Conservation (phyloP, 2,797 vertebrate genomes). For the Urosaurus nigricauda region DNA sequence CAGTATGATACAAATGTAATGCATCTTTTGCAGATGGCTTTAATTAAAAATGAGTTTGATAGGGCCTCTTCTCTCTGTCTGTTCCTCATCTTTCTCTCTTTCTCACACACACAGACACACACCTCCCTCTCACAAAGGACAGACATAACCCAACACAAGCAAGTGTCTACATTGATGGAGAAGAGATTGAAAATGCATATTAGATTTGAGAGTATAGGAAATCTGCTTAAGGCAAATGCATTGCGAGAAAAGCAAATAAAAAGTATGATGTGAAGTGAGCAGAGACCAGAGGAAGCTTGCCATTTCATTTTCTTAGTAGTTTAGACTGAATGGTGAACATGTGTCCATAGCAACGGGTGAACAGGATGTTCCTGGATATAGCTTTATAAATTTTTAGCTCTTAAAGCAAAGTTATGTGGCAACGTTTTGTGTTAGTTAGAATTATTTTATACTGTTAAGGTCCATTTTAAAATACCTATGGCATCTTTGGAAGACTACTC, state of each 20-base stretch:
- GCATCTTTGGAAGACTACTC: neutral
- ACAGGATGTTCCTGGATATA: constrained; percentile 54
- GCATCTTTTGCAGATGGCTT: neutral
- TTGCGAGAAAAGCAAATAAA: neutral
- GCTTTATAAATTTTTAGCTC: constrained; percentile 40
- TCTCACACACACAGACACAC: neutral
- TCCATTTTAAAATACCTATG: neutral
- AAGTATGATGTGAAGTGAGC: neutral
- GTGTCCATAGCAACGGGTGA: constrained; percentile 66
- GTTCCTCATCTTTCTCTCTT: too few relatives aligned
- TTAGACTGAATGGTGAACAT: constrained; percentile 47
- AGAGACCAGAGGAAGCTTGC: neutral
- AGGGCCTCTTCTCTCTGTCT: neutral
- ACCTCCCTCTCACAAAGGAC: too few relatives aligned
- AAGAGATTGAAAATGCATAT: neutral
- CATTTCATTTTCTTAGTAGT: constrained; percentile 14
- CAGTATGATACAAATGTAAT: neutral
- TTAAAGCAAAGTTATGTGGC: neutral
- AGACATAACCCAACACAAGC: neutral
- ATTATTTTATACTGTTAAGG: constrained; percentile 14
- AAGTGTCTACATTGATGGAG: too few relatives aligned
- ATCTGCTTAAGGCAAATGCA: neutral
- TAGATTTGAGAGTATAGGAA: neutral
- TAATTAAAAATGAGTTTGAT: neutral
- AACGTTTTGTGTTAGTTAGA: constrained; percentile 20